These are phyloP conservation scores for Anarhynchus alexandrinus DNA, from an alignment of 2,113 vertebrate species.

Conservation along the genomic window DNA sequence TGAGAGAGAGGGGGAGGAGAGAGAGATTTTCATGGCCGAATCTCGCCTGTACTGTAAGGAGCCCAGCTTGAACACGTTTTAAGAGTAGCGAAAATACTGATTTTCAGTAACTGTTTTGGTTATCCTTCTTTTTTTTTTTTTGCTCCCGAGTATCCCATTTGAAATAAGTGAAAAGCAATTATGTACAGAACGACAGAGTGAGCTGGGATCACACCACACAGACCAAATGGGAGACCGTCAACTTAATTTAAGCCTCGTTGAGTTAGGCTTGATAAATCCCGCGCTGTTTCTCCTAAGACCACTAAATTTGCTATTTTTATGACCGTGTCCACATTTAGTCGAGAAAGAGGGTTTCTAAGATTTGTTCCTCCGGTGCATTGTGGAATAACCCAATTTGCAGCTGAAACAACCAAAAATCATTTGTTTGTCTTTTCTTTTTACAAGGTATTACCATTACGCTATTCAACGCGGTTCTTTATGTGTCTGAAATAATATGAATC, in stretches of 20 bases:
- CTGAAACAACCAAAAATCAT: not conserved
- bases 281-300: not conserved
- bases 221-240: not conserved
- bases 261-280: not conserved
- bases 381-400: not conserved
- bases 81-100: not conserved
- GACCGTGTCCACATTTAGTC: not conserved
- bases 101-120: not conserved
- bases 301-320: not conserved
- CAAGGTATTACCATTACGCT: not conserved
- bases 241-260: not conserved
- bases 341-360: not conserved
- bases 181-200: not conserved
- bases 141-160: not conserved
- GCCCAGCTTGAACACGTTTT: not conserved
- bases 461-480: accelerated
- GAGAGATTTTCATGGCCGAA: not conserved
- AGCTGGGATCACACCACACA: not conserved
- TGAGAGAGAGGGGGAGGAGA: no score
- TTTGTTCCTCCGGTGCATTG: not conserved
- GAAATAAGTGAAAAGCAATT: not conserved
- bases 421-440: not conserved
- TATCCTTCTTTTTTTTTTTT: not conserved
- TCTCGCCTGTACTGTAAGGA: not conserved
- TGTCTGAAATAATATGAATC: not conserved